Evolutionary conservation across 2,888 invertebrate genomes (phyloP), one percentile per base, ranked within the genome.

Genomic region (Phymatocera aterrima): DNA sequence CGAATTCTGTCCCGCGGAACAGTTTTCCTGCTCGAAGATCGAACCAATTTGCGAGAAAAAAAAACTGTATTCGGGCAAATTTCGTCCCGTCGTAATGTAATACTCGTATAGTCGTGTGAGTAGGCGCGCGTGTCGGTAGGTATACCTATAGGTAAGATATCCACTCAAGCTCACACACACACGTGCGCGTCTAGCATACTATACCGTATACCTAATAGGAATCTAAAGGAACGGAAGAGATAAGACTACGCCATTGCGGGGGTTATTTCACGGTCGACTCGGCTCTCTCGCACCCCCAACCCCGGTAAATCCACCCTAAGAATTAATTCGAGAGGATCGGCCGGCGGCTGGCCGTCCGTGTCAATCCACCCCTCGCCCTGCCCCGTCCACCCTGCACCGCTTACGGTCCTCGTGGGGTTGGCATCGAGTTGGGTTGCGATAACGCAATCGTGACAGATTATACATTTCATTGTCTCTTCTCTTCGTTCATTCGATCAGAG

Each of bases 261-360:
- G 89, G 90, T 90, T 90, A 90, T 90, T 90, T 90, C 90, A 90
- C 90, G 90, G 88, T 90, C 88, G 89, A 90, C 87, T 90, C 89
- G 88, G 79, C 88, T 86, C 82, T 87, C 89, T 90, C 88, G 87
- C 87, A 88, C 89, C 85, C 87, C 85, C 83, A 80, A 78, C 82
- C 80, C 80, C 82, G 78, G 79, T 78, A 83, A 84, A 83, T 82
- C 81, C 81, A 81, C 79, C 87, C 87, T 89, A 89, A 90, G 90
- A 90, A 90, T 90, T 90, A 90, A 90, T 90, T 90, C 90, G 88
- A 88, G 88, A 88, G 90, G 89, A 89, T 88, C 88, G 88, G 87
- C 87, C 88, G 84, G 86, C 85, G 86, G 85, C 87, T 88, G 86
- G 86, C 84, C 87, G 85, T 86, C 86, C 60, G 78, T 60, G 87